These are phyloP conservation scores for Tipula vernalis DNA, from an alignment of 2,888 invertebrate genomes.

Conservation along the genomic window DNA sequence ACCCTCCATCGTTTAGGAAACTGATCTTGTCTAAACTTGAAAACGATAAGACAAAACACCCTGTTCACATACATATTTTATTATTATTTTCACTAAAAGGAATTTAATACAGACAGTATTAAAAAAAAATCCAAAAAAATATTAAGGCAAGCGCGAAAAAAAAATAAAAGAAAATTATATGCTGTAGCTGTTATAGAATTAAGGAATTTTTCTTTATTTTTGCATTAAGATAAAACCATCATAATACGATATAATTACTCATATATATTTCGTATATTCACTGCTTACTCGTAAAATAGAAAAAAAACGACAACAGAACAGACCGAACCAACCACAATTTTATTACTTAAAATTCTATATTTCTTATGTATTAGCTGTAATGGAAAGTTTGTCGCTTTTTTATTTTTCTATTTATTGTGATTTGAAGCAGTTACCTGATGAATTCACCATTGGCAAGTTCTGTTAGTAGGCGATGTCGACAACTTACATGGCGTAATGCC, in stretches of 20 bases:
- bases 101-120: neutral
- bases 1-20: neutral
- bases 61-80: neutral
- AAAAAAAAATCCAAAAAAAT: neutral
- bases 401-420: no score
- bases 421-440: no score
- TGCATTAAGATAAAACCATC: neutral
- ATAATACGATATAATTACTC: neutral
- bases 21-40: no score
- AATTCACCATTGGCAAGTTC: no score
- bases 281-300: neutral
- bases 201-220: neutral
- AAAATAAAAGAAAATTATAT: neutral
- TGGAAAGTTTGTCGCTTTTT: no score
- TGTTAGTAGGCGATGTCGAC: no score
- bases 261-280: neutral
- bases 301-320: neutral
- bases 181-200: neutral
- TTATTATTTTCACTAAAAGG: neutral
- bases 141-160: neutral
- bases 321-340: neutral
- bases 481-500: no score
- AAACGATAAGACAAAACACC: neutral
- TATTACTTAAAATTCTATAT: neutral
- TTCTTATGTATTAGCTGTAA: neutral